Conservation (phyloP, 2,113 vertebrate genomes). For the human (Homo sapiens) region GRCh38 chr2:113887501-113888000, state of each 20-base stretch:
- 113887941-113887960: conserved; percentile 7
- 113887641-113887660: not conserved
- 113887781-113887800: not conserved
- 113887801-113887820: not conserved
- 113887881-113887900: not conserved
- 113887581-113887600: conserved; percentile 15
- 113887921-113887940: not conserved
- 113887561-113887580: not conserved
- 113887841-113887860: not conserved
- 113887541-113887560: not conserved
- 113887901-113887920: not conserved
- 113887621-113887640: not conserved
- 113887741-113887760: not conserved
- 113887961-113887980: not conserved
- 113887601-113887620: not conserved
- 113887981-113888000: not conserved
- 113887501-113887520: not conserved
- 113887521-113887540: not conserved
- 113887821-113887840: not conserved
- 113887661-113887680: not conserved
- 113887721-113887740: not conserved
- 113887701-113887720: not conserved
- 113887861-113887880: not conserved
- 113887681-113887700: not conserved
- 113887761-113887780: not conserved